Evolutionary conservation across 1,140 invertebrate genomes (phyloP).

Genomic region (Latrodectus geometricus): DNA sequence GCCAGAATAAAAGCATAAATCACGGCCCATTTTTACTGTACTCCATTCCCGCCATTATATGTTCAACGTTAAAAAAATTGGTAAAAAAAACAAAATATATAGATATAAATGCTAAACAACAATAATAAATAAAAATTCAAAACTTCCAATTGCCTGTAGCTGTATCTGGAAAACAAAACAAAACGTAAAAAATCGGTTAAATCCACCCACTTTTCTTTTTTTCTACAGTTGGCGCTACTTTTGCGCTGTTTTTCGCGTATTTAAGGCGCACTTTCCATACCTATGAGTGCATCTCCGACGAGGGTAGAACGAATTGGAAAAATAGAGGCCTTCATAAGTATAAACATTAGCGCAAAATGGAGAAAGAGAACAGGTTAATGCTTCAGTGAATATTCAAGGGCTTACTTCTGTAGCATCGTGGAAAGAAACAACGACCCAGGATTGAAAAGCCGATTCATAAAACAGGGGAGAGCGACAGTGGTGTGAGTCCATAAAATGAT

Average conservation of each 20-base stretch:
- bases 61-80: not conserved
- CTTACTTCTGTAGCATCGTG: slow-evolving; percentile 19
- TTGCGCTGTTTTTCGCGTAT: slow-evolving; percentile 22
- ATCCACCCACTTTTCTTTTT: not conserved
- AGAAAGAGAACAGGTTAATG: slow-evolving; percentile 8
- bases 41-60: not conserved
- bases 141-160: slow-evolving; percentile 53
- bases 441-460: slow-evolving; percentile 42
- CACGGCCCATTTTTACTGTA: no score
- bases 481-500: slow-evolving; percentile 3
- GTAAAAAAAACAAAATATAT: not conserved
- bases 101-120: not conserved
- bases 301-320: slow-evolving; percentile 58
- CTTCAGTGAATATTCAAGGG: slow-evolving; percentile 40
- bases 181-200: slow-evolving; percentile 43
- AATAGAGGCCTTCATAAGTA: slow-evolving; percentile 52
- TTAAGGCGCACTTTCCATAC: slow-evolving; percentile 62
- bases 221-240: not conserved
- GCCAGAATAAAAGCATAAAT: no score
- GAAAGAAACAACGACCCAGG: slow-evolving; percentile 18
- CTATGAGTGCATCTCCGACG: slow-evolving; percentile 45
- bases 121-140: not conserved
- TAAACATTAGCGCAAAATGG: slow-evolving; percentile 56
- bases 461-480: no score
- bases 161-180: slow-evolving; percentile 26